Conservation (phyloP, 2,797 vertebrate species). For the Micrastur ruficollis region DNA sequence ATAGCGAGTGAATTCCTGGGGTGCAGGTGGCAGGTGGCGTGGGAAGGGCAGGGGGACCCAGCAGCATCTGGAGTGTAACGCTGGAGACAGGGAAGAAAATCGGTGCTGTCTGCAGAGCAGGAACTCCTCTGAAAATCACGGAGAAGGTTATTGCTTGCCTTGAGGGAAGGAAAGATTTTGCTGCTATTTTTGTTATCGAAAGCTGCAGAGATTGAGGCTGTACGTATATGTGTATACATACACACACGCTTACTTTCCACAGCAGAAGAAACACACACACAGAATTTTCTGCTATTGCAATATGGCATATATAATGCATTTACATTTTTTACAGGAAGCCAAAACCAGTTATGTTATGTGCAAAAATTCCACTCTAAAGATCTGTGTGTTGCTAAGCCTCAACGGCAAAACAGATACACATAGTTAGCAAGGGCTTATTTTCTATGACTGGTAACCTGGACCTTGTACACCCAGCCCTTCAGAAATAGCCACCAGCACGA, state of each 20-base stretch:
- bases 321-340: background rate
- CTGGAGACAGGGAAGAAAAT: background rate
- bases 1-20: background rate
- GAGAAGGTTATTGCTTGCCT: conserved; percentile 14
- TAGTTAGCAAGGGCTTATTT: background rate
- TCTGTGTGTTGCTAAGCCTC: background rate
- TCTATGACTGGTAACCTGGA: background rate
- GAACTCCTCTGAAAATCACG: background rate
- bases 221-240: background rate
- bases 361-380: background rate
- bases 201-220: conserved; percentile 7
- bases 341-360: background rate
- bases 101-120: background rate
- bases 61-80: background rate
- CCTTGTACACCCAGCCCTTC: background rate
- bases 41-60: background rate
- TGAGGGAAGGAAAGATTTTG: conserved; percentile 8
- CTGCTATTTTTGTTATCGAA: conserved; percentile 5
- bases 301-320: background rate
- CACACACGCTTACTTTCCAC: background rate
- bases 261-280: background rate
- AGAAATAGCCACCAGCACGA: background rate
- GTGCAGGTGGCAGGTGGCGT: rapidly evolving
- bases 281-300: background rate
- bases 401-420: background rate